A percentile compares a stretch with the other conserved stretches of the same genome.
Conservation (phyloP, 2,113 vertebrate genomes). For the Nyctibius bracteatus region DNA sequence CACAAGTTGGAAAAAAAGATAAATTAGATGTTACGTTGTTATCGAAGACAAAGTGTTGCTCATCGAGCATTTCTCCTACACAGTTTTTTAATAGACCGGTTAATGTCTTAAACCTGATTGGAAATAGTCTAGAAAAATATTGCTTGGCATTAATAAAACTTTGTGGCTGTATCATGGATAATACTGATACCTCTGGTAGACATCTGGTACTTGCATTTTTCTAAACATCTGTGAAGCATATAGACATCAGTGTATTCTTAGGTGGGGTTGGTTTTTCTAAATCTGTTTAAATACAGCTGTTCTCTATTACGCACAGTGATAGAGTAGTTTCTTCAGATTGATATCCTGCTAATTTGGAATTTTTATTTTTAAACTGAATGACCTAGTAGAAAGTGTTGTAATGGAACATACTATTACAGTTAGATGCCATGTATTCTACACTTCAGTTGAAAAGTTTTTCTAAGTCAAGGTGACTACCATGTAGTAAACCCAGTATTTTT, state of each 20-base stretch:
- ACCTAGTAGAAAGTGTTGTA: background rate
- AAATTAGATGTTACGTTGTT: constrained; percentile 30
- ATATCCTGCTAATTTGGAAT: background rate
- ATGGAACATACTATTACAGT: background rate
- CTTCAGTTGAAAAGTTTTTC: background rate
- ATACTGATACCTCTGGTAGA: background rate
- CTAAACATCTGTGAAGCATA: background rate
- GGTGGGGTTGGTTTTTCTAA: background rate
- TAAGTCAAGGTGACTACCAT: background rate
- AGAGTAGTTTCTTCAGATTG: background rate
- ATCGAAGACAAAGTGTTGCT: constrained; percentile 2
- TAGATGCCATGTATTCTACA: background rate
- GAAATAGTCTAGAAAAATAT: background rate
- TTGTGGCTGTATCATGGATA: background rate
- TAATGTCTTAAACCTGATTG: background rate
- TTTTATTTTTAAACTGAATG: background rate
- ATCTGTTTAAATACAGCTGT: background rate
- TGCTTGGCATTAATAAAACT: background rate
- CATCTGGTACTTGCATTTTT: background rate
- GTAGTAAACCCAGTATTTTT: background rate
- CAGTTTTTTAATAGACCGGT: background rate
- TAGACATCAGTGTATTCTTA: background rate
- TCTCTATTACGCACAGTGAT: background rate
- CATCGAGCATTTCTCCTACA: constrained; percentile 3
- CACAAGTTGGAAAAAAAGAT: background rate